A percentile compares a stretch with the other conserved stretches of the same genome.
phyloP scores from a whole-genome alignment of 2,113 vertebrate species.

The Platysternon megacephalum region DNA sequence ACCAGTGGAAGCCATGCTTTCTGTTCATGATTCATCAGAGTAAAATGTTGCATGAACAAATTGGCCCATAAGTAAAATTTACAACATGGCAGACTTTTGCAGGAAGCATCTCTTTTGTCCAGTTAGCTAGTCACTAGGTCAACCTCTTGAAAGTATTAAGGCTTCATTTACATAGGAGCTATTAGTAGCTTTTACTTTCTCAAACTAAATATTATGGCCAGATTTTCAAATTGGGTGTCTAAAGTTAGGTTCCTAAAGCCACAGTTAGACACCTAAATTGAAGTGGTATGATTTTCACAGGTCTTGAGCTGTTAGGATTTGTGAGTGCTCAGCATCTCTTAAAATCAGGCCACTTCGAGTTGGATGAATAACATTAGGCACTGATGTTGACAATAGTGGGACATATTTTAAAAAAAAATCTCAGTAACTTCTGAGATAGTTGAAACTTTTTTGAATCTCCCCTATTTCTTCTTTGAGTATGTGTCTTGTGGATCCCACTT shows the following conservation, averaged over 20 bases:
- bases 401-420: no score
- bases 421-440: no score
- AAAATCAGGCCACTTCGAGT: neutral
- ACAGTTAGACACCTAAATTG: neutral
- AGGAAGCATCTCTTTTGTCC: conserved; percentile 23
- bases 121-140: conserved; percentile 20
- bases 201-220: neutral
- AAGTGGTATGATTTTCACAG: no score
- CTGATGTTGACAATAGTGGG: neutral
- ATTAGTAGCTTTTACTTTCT: neutral
- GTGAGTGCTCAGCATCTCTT: neutral
- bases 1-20: conserved; percentile 24
- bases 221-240: neutral
- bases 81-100: neutral
- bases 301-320: neutral
- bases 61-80: neutral
- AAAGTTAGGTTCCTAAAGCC: neutral
- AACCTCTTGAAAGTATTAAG: accelerated
- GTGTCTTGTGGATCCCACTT: no score
- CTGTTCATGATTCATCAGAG: conserved; percentile 39
- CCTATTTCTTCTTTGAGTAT: no score
- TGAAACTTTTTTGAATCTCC: no score
- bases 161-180: neutral
- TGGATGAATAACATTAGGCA: neutral
- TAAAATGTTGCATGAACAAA: conserved; percentile 51